Base-by-base conservation (phyloP, 2,797 vertebrate species). In the Helarctos malayanus region DNA sequence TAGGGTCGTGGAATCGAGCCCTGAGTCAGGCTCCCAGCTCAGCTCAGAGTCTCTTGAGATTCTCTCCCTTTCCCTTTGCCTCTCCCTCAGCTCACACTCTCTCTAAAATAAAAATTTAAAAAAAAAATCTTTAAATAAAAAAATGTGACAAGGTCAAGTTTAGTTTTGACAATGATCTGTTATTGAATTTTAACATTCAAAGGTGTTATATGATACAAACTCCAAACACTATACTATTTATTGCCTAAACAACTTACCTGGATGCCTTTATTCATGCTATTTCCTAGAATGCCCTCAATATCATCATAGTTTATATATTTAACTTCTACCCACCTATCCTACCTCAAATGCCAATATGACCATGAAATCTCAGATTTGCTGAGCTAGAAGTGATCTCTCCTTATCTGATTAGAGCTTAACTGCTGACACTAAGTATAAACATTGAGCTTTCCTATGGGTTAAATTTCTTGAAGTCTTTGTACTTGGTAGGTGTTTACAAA, bases 121-220 rank as follows among this genome's bases (percentile, higher is more conserved):
- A 35, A 35, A 57, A 68, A 68, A 35, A 68, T 11, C n/a, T 21
- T 68, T 68, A 68, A 68, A 35, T 68, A 35, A 11, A 18, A 65
- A 65, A 71, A 45, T 49, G 41, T 75, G 56, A 73, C 25, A 76
- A 82, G 5, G 21, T 45, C 27, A 89, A 92, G 27, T 54, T 63
- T 57, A 79, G 16, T 14, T 73, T 83, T 65, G 2, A 14, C 27
- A 61, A 38, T 52, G 47, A 63, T 65, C 47, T 93, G 9, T 29
- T 90, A 12, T 15, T 61, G 54, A 75, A 88, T 47, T 84, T 95
- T 88, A 61, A 90, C 78, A 86, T 27, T 54, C 68, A 82, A 68
- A 83, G 19, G 1, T 54, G 56, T 82, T 92, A 82, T 23, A 81
- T 84, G 61, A 38, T 61, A 79, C 75, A 75, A 73, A 75, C 79